Conservation (phyloP, 1,140 invertebrate species). For the Drosophila ohnishii region DNA sequence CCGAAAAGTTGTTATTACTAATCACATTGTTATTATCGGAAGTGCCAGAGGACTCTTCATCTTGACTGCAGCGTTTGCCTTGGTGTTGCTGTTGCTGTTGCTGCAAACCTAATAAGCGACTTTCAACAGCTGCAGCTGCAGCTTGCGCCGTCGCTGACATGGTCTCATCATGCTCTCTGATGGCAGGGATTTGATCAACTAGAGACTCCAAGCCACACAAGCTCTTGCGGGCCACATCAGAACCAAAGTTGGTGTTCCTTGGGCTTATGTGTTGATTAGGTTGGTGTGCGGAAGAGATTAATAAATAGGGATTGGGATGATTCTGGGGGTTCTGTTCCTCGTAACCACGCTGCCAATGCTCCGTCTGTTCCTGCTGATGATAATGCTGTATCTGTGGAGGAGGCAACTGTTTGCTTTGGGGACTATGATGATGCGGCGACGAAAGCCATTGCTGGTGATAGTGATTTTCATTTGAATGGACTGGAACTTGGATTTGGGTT, state of each 20-base stretch:
- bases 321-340: slow-evolving; percentile 35
- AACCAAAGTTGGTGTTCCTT: slow-evolving; percentile 80
- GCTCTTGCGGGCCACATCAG: slow-evolving; percentile 93
- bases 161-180: slow-evolving; percentile 86
- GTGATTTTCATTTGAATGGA: slow-evolving; percentile 45
- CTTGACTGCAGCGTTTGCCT: slow-evolving; percentile 25
- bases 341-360: slow-evolving; percentile 53
- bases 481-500: not conserved
- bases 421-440: slow-evolving; percentile 41
- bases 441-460: slow-evolving; percentile 70
- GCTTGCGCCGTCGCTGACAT: slow-evolving; percentile 42
- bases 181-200: slow-evolving; percentile 95
- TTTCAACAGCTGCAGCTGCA: slow-evolving; percentile 70
- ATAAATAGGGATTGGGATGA: slow-evolving; percentile 38
- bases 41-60: slow-evolving; percentile 6
- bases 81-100: slow-evolving; percentile 20
- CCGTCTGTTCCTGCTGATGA: slow-evolving; percentile 33
- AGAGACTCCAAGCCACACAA: slow-evolving; percentile 94
- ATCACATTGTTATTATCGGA: slow-evolving; percentile 36
- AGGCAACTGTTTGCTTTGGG: slow-evolving; percentile 73
- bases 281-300: slow-evolving; percentile 57
- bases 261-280: slow-evolving; percentile 38
- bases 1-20: slow-evolving; percentile 66
- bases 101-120: slow-evolving; percentile 57
- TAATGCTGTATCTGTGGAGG: slow-evolving; percentile 43